Conservation (phyloP, 2,888 invertebrate genomes). For the Netelia inedita region DNA sequence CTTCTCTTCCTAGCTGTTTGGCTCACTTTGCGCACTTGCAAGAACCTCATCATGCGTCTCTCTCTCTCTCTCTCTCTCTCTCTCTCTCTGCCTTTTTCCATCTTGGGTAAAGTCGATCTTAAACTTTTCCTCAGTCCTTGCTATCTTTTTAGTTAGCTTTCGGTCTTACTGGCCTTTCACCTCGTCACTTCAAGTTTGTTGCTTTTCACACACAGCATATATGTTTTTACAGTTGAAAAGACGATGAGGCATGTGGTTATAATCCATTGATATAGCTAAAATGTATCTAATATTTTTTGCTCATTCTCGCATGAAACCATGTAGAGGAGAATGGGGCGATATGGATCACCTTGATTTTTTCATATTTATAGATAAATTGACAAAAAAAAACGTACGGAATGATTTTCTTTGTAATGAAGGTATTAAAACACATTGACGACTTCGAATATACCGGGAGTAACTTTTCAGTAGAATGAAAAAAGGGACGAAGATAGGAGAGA, state of each 20-base stretch:
- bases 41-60: background rate
- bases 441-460: background rate
- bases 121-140: background rate
- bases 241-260: conserved; percentile 42
- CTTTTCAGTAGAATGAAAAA: background rate
- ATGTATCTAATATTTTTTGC: conserved; percentile 46
- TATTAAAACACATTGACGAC: background rate
- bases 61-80: conserved; percentile 9
- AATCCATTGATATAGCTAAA: conserved; percentile 35
- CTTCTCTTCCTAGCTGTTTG: background rate
- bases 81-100: background rate
- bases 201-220: background rate
- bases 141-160: conserved; percentile 24
- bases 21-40: background rate
- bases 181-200: conserved; percentile 54
- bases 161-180: conserved; percentile 45
- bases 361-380: background rate
- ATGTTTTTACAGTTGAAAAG: conserved; percentile 12
- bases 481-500: background rate
- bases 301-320: background rate
- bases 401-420: background rate
- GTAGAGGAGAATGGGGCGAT: too few species aligned
- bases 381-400: background rate
- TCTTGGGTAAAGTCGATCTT: background rate
- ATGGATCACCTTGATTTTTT: too few species aligned